A percentile compares a stretch with the other conserved stretches of the same genome.
Evolutionary conservation across 2,888 invertebrate genomes (phyloP).

Genomic region (Xestia rhomboidea): DNA sequence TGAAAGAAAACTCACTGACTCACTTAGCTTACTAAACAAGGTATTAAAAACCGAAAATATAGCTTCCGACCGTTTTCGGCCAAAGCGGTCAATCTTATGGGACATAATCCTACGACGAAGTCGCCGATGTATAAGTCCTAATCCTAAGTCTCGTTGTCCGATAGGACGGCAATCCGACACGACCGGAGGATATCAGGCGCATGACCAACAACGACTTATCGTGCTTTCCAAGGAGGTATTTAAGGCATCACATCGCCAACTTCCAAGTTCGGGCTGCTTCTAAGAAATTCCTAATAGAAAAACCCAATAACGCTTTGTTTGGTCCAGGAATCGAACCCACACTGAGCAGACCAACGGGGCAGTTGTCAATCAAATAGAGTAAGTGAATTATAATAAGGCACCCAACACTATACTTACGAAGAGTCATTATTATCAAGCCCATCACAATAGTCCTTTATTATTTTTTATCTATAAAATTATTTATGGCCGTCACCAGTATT

Average conservation of each 20-base stretch:
- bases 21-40: neutral
- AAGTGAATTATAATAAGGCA: neutral
- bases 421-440: neutral
- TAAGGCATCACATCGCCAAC: neutral
- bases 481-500: constrained; percentile 6
- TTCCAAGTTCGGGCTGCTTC: neutral
- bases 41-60: neutral
- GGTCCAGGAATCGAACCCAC: neutral
- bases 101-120: neutral
- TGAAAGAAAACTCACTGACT: neutral
- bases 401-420: neutral
- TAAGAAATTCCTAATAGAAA: neutral
- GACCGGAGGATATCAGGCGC: neutral
- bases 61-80: too few relatives aligned
- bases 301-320: neutral
- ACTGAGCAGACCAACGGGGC: neutral
- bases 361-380: neutral
- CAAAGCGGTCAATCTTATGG: neutral
- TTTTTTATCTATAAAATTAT: constrained; percentile 42
- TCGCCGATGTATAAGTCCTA: neutral
- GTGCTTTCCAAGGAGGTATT: neutral
- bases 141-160: neutral
- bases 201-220: neutral
- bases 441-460: constrained; percentile 1
- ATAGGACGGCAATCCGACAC: neutral